Evolutionary conservation across 2,888 invertebrate species (phyloP), one percentile per base, ranked within the genome.

Genomic region (Muscina levida): DNA sequence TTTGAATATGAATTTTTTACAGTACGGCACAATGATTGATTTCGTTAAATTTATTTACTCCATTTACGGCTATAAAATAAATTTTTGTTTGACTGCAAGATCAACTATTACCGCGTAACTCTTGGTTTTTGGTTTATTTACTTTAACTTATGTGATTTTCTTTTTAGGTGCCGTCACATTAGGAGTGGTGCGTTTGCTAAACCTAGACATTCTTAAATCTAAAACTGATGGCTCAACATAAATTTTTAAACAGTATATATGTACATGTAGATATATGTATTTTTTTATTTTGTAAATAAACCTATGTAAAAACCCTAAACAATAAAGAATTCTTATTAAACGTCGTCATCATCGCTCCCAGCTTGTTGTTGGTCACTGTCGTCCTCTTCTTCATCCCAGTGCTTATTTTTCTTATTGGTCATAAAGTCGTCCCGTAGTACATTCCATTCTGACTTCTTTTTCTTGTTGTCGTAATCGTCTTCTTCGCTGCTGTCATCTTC

Each of bases 381-480:
- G 19, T 84, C 84, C 1, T 70, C 86, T 24, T 95, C 93, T 90
- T 96, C 95, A 87, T 97, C 96, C 97, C 97, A 97, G 90, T 97
- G 96, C 91, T 97, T 97, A 91, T 97, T 93, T 91, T 95, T 95
- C 37, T 95, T 95, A 82, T 95, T 95, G 92, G 96, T 95, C 94
- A 97, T 95, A 88, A 96, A 98, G 90, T 97, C 97, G 86, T 97
- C 96, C 90, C 92, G 92, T 26, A 95, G 88, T 44, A 94, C 94
- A 91, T 91, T 93, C 94, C 94, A 94, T 84, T 92, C 92, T 2
- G 90, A 86, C 71, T 90, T 89, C 48, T 91, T 91, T 84, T 85
- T 91, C 13, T 13, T 37, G 0, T 73, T 66, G 77, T 88, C 89
- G 44, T 84, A 83, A 10, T 90, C 91, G 51, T 88, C 85, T 0